phyloP scores from a whole-genome alignment of 2,113 vertebrate species.

The Tychaedon coryphoeus region DNA sequence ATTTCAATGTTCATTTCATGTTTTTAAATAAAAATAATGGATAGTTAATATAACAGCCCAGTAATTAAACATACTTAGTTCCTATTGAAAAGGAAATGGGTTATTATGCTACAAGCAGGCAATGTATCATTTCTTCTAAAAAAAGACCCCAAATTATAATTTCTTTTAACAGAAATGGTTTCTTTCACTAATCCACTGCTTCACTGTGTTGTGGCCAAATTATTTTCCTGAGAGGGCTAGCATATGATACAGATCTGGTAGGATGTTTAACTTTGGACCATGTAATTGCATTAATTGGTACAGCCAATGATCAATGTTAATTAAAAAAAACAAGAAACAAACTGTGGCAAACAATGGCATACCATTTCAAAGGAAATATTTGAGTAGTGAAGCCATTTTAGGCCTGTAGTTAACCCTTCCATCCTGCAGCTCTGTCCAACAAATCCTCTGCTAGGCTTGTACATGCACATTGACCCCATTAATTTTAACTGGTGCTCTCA shows the following conservation, averaged over 20 bases:
- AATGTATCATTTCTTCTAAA: slow-evolving; percentile 26
- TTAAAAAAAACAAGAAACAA: not conserved
- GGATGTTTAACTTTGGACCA: slow-evolving; percentile 22
- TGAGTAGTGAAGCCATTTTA: not conserved
- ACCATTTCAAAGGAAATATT: slow-evolving; percentile 27
- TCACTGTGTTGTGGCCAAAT: slow-evolving; percentile 19
- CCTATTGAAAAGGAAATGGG: slow-evolving; percentile 61
- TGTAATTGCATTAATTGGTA: slow-evolving; percentile 49
- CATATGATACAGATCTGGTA: slow-evolving; percentile 18
- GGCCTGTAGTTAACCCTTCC: slow-evolving; percentile 7
- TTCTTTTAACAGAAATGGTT: slow-evolving; percentile 31
- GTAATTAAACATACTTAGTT: slow-evolving; percentile 55
- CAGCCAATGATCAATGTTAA: slow-evolving; percentile 14
- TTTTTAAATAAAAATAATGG: slow-evolving; percentile 52
- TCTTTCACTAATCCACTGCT: slow-evolving; percentile 35
- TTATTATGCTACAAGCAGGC: slow-evolving; percentile 6
- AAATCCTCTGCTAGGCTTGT: not conserved
- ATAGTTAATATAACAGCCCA: slow-evolving; percentile 30
- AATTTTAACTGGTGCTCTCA: not conserved
- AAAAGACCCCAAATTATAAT: not conserved
- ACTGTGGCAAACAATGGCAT: not conserved
- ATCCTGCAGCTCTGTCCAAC: not conserved
- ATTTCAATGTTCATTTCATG: not conserved
- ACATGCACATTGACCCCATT: not conserved
- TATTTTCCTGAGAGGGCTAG: slow-evolving; percentile 4